Conservation (phyloP, 1,140 invertebrate genomes). For the Papilio polytes region DNA sequence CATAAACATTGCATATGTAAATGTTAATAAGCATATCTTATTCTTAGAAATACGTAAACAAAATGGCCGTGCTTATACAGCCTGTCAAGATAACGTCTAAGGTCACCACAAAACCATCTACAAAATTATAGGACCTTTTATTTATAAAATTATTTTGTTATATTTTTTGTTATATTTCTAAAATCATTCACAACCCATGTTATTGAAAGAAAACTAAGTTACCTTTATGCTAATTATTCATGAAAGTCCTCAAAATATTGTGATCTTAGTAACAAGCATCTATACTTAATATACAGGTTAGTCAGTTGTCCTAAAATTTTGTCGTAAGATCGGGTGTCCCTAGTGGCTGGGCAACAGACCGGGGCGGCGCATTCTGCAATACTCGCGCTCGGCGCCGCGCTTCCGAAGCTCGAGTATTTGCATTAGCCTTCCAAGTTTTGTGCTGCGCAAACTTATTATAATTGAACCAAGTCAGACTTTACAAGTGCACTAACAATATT, state of each 20-base stretch:
- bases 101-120: too few relatives aligned
- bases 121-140: too few relatives aligned
- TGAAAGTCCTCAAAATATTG: too few relatives aligned
- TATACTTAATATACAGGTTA: too few relatives aligned
- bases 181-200: too few relatives aligned
- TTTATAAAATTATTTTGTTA: too few relatives aligned
- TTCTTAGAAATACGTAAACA: conserved; percentile 3
- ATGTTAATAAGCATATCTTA: not conserved
- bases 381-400: conserved; percentile 36
- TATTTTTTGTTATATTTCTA: too few relatives aligned
- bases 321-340: not conserved
- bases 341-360: conserved; percentile 38
- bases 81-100: too few relatives aligned
- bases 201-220: too few relatives aligned
- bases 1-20: conserved; percentile 4
- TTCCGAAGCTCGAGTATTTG: conserved; percentile 37
- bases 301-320: not conserved
- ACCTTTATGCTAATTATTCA: too few relatives aligned
- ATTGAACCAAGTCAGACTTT: conserved; percentile 15
- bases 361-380: conserved; percentile 43
- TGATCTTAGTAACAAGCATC: too few relatives aligned
- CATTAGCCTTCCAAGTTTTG: conserved; percentile 36
- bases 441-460: conserved; percentile 25
- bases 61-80: too few relatives aligned
- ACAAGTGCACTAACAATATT: conserved; percentile 10